Percentiles rank a stretch among this genome's conserved stretches.
Evolutionary conservation across 2,113 vertebrate genomes (phyloP).

Genomic region (Puffinus mauretanicus): DNA sequence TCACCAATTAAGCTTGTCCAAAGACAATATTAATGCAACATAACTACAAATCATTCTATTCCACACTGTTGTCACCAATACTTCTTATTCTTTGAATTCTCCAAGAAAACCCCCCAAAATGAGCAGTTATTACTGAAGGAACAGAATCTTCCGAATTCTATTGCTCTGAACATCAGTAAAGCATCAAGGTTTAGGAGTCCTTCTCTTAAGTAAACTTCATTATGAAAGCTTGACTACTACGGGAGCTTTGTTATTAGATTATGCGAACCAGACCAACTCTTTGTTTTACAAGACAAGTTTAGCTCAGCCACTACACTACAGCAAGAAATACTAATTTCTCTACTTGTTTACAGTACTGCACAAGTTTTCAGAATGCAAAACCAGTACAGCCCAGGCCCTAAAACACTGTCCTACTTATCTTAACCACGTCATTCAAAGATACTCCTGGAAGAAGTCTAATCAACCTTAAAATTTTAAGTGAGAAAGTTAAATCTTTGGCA

Average conservation of each 20-base stretch:
- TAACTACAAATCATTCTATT: background rate
- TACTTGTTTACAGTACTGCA: background rate
- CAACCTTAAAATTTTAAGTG: background rate
- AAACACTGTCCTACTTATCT: background rate
- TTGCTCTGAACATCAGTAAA: background rate
- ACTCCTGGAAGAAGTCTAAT: background rate
- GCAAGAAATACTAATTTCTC: background rate
- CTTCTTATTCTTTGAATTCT: background rate
- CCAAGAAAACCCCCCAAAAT: background rate
- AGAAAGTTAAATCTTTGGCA: background rate
- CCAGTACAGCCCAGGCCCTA: background rate
- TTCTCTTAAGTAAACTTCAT: background rate
- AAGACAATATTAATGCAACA: background rate
- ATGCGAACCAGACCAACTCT: rapidly evolving
- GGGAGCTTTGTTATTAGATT: background rate
- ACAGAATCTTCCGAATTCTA: background rate
- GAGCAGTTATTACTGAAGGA: background rate
- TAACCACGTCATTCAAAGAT: background rate
- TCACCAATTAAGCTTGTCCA: background rate
- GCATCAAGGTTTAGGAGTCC: background rate
- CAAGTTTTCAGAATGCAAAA: background rate
- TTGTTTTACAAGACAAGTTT: background rate
- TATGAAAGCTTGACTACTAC: background rate
- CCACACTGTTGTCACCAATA: background rate
- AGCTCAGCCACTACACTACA: background rate